Evolutionary conservation across 2,888 invertebrate species (phyloP), one percentile per base, ranked within the genome.

Genomic region (Nebria brevicollis): DNA sequence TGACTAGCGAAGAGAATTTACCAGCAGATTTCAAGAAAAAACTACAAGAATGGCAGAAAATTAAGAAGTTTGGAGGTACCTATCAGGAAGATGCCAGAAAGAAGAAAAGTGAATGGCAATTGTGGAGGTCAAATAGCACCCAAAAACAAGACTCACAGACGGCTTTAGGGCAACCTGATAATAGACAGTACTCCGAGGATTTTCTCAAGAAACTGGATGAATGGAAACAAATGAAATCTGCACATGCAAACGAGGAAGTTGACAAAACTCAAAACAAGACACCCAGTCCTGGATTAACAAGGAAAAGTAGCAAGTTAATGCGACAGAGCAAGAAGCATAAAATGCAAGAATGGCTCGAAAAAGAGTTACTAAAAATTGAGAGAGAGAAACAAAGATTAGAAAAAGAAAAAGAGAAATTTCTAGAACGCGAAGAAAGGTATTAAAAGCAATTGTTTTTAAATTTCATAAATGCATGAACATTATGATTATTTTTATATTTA

Each of bases 31-130:
- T 96, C 86, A 92, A 94, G 75, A 95, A 95, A 88, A 97, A 96
- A 87, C 89, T 97, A 42, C 93, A 94, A 84, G 96, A 97, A 87
- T 97, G 97, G 97, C 94, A 97, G 86, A 93, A 93, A 77, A 93
- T 92, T 85, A 94, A 93, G 85, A 93, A 91, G 83, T 87, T 87
- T 10, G 84, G 86, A 2, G 83, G 84, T 7, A 87, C 86, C 83
- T 87, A 85, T 81, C 83, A 81, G 66, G 83, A 82, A 10, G 70
- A 15, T 26, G 76, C 65, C 1, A 90, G 87, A 86, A 86, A 91
- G 84, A 88, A 89, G 84, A 89, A 92, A 82, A 91, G 91, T 68
- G 93, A 93, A 85, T 92, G 93, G 91, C 92, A 93, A 83, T 88
- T 92, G 42, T 92, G 93, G 91, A 91, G 92, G 84, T 92, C 92